Base-by-base conservation (phyloP, 2,113 vertebrate genomes). In the Catharus fuscescens region DNA sequence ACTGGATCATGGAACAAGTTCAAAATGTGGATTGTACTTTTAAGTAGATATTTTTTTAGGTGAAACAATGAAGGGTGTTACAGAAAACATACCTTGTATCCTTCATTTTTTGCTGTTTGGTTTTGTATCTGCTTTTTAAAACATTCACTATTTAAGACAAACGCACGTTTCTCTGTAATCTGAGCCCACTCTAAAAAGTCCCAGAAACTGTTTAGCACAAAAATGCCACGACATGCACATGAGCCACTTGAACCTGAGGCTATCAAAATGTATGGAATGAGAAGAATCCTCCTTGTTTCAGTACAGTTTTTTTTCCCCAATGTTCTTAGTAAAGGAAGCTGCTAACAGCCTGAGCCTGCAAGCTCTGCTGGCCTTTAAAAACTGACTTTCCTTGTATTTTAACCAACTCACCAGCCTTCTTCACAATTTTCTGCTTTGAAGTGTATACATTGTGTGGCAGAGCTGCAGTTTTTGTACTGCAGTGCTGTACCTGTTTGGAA, bases 361-460 rank as follows among this genome's bases (percentile, higher is more conserved):
- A 29, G 60, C 38, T 74, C 29, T 90, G 82, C 54, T 88, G 60
- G 65, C 23, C 66, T 29, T 31, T 67, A 40, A 65, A 50, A 73
- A 56, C 52, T 64, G 47, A 23, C 42, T 84, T 80, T 32, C 15
- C 21, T 56, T 74, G 21, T 5, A 8, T 89, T 78, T 82, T 59
- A 62, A 86, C 48, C 34, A 80, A 23, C 31, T 42, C 20, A 6
- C 24, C 29, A 38, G 13, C 11, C 18, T 60, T 29, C 18, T 44
- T 72, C 19, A 14, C 3, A 7, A 23, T 77, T 57, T 52, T 86
- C 64, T 66, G 19, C 48, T 74, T 81, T 70, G 57, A 36, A 83
- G 60, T 1, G 0, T 5, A 8, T 11, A 38, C 32, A 8, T 16
- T 5, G 24, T 7, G 5, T 20, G 14, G 61, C 50, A 79, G 40